These are phyloP conservation scores for Chironomus tepperi DNA, from an alignment of 1,140 invertebrate species.

Conservation along the genomic window DNA sequence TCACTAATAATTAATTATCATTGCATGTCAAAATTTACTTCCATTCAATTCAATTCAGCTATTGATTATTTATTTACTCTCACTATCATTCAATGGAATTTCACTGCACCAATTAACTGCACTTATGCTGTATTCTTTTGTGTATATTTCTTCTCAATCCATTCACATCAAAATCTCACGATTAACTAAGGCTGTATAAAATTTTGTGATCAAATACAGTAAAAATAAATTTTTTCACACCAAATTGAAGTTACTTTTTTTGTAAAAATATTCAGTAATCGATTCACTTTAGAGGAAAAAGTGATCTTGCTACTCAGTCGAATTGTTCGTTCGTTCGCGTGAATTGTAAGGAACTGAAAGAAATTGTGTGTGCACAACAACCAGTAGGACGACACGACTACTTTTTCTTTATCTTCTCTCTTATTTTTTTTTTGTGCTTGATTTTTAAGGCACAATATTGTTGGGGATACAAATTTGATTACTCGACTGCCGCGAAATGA, in stretches of 20 bases:
- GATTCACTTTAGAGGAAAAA: background rate
- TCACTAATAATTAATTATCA: no score
- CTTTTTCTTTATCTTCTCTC: background rate
- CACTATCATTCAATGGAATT: background rate
- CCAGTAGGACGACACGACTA: background rate
- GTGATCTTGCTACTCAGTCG: background rate
- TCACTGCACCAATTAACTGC: background rate
- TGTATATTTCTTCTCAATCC: background rate
- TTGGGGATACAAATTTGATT: background rate
- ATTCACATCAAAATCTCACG: background rate
- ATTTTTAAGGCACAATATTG: background rate
- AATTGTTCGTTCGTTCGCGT: conserved; percentile 11
- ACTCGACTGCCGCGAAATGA: conserved; percentile 11
- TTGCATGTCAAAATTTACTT: no score
- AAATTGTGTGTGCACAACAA: background rate
- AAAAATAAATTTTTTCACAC: no score
- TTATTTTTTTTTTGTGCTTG: no score
- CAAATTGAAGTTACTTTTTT: background rate
- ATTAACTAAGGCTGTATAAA: background rate
- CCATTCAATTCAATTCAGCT: no score
- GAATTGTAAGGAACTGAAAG: conserved; percentile 1
- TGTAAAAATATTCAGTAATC: background rate
- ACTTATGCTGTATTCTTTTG: background rate
- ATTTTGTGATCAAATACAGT: no score
- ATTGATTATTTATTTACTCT: background rate